Evolutionary conservation across 2,113 vertebrate genomes (phyloP).

Genomic region (Polyodon spathula): DNA sequence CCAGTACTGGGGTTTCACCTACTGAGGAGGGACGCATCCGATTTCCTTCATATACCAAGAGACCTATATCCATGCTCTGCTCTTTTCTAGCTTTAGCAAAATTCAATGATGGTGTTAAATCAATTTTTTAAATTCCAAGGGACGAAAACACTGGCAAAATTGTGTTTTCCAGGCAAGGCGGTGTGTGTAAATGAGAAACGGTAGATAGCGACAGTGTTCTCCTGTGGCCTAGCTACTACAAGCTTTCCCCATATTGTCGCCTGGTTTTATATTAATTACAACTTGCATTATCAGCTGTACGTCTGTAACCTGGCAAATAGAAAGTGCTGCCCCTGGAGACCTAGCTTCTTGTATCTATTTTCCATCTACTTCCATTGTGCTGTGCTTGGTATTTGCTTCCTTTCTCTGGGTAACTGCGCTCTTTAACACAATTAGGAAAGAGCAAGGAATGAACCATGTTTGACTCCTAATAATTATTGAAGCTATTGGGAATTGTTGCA

Average conservation of each 20-base stretch:
- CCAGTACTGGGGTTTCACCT: conserved; percentile 21
- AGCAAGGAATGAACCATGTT: conserved; percentile 72
- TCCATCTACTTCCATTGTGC: conserved; percentile 81
- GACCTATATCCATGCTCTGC: conserved; percentile 32
- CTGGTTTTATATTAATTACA: conserved; percentile 99
- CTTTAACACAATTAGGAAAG: conserved; percentile 91
- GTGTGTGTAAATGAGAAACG: conserved; percentile 77
- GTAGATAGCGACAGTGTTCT: conserved; percentile 68
- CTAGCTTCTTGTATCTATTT: conserved; percentile 83
- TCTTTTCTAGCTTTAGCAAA: conserved; percentile 70
- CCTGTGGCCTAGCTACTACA: conserved; percentile 71
- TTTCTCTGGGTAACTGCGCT: conserved; percentile 81
- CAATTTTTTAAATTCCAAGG: conserved; percentile 73
- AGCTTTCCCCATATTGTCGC: conserved; percentile 89
- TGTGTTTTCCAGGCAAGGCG: conserved; percentile 55
- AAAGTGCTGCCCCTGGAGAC: conserved; percentile 86
- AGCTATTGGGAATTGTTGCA: conserved; percentile 78
- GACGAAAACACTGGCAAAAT: conserved; percentile 60
- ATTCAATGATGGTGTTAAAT: conserved; percentile 72
- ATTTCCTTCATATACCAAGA: conserved; percentile 32
- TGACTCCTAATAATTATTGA: conserved; percentile 81
- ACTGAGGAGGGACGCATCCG: conserved; percentile 25
- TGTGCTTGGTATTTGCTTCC: conserved; percentile 68
- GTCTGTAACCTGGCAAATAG: conserved; percentile 92
- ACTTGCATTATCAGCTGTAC: conserved; percentile 94